Evolutionary conservation across 2,888 invertebrate genomes (phyloP).

Genomic region (Danaus chrysippus): DNA sequence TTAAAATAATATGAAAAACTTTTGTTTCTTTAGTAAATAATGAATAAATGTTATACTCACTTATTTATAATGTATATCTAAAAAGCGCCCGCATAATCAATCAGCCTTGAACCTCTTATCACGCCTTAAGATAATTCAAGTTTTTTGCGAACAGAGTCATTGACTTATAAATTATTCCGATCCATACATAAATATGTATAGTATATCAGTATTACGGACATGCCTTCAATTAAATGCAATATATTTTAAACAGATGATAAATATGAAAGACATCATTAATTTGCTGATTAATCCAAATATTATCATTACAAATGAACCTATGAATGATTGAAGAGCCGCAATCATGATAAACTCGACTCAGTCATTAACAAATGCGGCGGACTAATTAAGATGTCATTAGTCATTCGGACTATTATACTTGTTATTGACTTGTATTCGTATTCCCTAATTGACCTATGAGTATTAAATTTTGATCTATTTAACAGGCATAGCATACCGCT

Average conservation of each 20-base stretch:
- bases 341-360: slow-evolving; percentile 17
- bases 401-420: slow-evolving; percentile 14
- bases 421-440: slow-evolving; percentile 4
- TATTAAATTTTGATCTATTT: not conserved
- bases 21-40: no score
- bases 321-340: slow-evolving; percentile 5
- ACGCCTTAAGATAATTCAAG: slow-evolving; percentile 24
- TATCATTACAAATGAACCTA: not conserved
- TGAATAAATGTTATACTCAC: not conserved
- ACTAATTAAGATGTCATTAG: slow-evolving; percentile 25
- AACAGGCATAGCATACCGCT: slow-evolving; percentile 15
- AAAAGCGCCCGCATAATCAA: slow-evolving; percentile 26
- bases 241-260: no score
- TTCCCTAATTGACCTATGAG: not conserved
- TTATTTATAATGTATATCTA: not conserved
- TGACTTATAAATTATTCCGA: slow-evolving; percentile 16
- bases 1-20: no score
- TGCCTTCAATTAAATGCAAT: no score
- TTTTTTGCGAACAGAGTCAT: slow-evolving; percentile 20
- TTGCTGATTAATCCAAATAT: not conserved
- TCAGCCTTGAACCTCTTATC: slow-evolving; percentile 30
- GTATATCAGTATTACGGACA: not conserved
- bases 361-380: slow-evolving; percentile 13
- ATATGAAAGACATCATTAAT: not conserved
- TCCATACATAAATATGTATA: not conserved